Conservation (phyloP, 35 echinoderm and acorn worm species). For the Amphiura filiformis region DNA sequence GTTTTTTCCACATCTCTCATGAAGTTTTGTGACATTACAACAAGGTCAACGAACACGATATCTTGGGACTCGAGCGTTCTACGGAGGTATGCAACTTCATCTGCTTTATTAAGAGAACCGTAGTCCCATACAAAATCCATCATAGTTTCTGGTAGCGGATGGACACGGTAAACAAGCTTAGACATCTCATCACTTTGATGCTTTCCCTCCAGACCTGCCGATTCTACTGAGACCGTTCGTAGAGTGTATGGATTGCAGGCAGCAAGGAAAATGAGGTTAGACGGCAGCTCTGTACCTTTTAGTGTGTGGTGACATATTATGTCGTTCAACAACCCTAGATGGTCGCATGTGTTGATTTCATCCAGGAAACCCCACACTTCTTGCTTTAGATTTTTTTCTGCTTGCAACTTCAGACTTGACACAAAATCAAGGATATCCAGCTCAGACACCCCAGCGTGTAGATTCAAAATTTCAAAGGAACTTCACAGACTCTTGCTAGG, state of each 20-base stretch:
- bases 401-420: not conserved
- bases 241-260: constrained; percentile 36
- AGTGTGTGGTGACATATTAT: constrained; percentile 22
- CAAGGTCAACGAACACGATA: constrained; percentile 10
- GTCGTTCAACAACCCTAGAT: constrained; percentile 30
- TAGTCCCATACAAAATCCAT: constrained; percentile 49
- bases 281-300: not conserved
- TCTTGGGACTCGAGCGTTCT: constrained; percentile 17
- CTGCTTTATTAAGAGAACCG: constrained; percentile 21
- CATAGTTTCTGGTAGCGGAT: constrained; percentile 41
- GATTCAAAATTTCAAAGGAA: constrained; percentile 19
- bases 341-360: constrained; percentile 52
- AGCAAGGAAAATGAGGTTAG: constrained; percentile 24
- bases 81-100: constrained; percentile 31
- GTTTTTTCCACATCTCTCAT: constrained; percentile 13
- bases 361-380: constrained; percentile 39
- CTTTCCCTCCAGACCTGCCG: constrained; percentile 18
- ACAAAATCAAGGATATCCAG: constrained; percentile 16
- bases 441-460: constrained; percentile 21
- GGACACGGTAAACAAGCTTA: constrained; percentile 33
- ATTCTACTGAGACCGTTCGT: not conserved
- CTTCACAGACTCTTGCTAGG: constrained; percentile 29
- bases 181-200: constrained; percentile 19
- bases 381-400: constrained; percentile 19
- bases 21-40: constrained; percentile 43